A percentile compares a stretch with the other conserved stretches of the same genome.
phyloP scores from a whole-genome alignment of 1,140 invertebrate genomes.

The Portunus trituberculatus region DNA sequence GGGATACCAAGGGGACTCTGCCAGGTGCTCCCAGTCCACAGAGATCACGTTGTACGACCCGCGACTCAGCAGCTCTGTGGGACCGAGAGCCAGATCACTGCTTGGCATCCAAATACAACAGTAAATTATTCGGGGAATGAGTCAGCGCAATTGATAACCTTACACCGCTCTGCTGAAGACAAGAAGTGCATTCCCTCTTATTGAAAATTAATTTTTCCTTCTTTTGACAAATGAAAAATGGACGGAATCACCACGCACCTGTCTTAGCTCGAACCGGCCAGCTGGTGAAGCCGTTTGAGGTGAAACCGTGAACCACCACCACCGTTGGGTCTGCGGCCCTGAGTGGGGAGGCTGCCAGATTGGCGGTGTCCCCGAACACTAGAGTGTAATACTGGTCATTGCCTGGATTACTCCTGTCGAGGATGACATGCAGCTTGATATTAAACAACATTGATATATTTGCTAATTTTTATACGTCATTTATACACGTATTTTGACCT shows the following conservation, averaged over 20 bases:
- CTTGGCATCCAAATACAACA: no score
- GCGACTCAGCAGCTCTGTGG: slow-evolving; percentile 10
- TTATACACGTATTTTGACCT: no score
- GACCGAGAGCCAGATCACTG: no score
- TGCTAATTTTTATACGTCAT: no score
- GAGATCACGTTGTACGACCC: slow-evolving; percentile 49
- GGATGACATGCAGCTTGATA: neutral
- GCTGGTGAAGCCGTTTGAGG: slow-evolving; percentile 90
- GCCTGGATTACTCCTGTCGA: slow-evolving; percentile 22
- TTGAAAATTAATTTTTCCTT: no score
- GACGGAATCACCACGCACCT: neutral
- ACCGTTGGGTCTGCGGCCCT: slow-evolving; percentile 84
- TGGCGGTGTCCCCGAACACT: neutral
- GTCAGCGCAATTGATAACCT: no score
- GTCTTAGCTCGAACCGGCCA: slow-evolving; percentile 86
- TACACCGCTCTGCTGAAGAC: no score
- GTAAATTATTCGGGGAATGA: no score
- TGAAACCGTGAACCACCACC: slow-evolving; percentile 92
- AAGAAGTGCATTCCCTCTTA: no score
- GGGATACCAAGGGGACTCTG: slow-evolving; percentile 29
- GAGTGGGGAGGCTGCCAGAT: slow-evolving; percentile 82
- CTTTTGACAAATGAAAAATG: no score
- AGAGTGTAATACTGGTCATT: neutral
- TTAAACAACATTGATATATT: no score
- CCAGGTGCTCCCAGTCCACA: slow-evolving; percentile 49